Conservation (phyloP, 2,888 invertebrate genomes). For the Perdita meconis region DNA sequence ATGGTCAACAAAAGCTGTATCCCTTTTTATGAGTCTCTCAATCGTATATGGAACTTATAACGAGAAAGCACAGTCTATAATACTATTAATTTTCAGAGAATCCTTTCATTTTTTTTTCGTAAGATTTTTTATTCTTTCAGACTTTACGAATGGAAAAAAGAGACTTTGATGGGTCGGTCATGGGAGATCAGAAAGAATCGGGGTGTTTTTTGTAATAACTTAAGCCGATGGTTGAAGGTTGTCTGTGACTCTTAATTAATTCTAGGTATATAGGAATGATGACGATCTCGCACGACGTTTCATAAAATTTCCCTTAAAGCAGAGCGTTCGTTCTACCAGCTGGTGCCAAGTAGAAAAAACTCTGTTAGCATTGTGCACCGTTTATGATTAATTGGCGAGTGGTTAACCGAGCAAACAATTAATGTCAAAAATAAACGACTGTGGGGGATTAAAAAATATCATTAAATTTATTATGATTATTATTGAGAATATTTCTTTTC, state of each 20-base stretch:
- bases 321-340: neutral
- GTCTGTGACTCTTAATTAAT: neutral
- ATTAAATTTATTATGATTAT: conserved; percentile 1
- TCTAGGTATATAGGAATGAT: neutral
- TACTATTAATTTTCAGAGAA: too few species aligned
- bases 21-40: too few species aligned
- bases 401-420: neutral
- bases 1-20: too few species aligned
- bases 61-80: too few species aligned
- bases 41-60: too few species aligned
- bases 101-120: too few species aligned
- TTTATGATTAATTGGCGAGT: neutral
- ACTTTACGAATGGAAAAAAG: too few species aligned
- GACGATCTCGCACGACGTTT: neutral
- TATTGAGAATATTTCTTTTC: neutral
- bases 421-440: neutral
- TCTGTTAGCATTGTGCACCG: neutral
- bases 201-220: neutral
- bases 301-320: neutral
- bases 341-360: neutral
- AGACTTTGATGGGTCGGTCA: too few species aligned
- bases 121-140: too few species aligned
- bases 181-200: neutral
- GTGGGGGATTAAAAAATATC: neutral
- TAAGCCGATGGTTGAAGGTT: neutral